Evolutionary conservation across 1,140 invertebrate genomes (phyloP).

Genomic region (Agrilus planipennis): DNA sequence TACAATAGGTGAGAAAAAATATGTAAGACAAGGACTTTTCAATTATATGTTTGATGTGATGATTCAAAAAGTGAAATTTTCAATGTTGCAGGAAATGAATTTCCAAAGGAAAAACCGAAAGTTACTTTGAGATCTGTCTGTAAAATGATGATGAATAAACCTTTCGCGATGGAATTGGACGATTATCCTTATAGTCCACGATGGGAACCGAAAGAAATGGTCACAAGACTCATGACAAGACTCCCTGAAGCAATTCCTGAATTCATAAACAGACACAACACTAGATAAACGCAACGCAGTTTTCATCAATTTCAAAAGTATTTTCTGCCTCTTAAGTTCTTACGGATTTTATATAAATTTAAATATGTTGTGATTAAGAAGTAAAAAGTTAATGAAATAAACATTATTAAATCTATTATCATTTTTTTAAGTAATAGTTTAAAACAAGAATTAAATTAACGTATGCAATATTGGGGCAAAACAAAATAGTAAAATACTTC

Average conservation of each 20-base stretch:
- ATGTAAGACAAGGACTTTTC: neutral
- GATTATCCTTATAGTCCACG: conserved; percentile 23
- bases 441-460: too few relatives aligned
- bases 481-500: too few relatives aligned
- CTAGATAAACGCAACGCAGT: conserved; percentile 11
- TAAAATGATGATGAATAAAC: conserved; percentile 19
- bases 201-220: conserved; percentile 13
- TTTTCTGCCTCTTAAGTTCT: too few relatives aligned
- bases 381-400: too few relatives aligned
- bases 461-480: too few relatives aligned
- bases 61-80: too few relatives aligned
- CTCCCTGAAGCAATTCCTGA: conserved; percentile 10
- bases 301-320: too few relatives aligned
- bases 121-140: conserved; percentile 25
- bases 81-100: conserved; percentile 17
- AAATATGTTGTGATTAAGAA: too few relatives aligned
- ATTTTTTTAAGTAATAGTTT: too few relatives aligned
- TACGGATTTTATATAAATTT: too few relatives aligned
- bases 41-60: neutral
- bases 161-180: conserved; percentile 13
- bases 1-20: conserved; percentile 18
- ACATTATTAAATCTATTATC: too few relatives aligned
- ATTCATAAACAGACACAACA: conserved; percentile 16
- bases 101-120: conserved; percentile 26
- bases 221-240: conserved; percentile 11